Conservation (phyloP, 2,113 vertebrate species). For the Ia io region DNA sequence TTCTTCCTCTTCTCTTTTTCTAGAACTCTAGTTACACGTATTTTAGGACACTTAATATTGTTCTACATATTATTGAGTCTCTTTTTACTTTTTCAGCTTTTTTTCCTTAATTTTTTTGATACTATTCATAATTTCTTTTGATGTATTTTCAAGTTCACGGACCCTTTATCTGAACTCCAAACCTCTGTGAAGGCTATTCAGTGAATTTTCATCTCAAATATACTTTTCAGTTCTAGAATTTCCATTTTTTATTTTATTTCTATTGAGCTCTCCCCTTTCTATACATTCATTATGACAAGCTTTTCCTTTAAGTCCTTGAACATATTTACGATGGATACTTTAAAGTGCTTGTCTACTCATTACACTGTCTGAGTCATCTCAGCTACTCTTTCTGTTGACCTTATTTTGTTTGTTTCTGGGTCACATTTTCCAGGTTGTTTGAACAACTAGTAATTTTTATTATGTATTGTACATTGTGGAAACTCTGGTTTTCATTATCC, state of each 20-base stretch:
- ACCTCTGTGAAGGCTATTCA: background rate
- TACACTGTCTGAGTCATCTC: background rate
- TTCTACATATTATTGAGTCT: background rate
- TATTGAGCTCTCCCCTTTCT: background rate
- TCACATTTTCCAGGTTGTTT: conserved; percentile 28
- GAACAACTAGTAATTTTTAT: background rate
- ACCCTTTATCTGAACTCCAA: background rate
- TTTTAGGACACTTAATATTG: background rate
- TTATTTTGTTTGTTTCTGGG: background rate
- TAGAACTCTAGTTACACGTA: background rate
- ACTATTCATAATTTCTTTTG: background rate
- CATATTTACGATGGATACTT: background rate
- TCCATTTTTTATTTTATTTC: conserved; percentile 13
- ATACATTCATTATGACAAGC: background rate
- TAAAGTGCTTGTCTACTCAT: background rate
- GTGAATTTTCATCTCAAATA: conserved; percentile 18
- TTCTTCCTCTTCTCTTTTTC: background rate
- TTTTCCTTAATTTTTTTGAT: background rate
- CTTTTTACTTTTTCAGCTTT: background rate
- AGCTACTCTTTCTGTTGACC: background rate
- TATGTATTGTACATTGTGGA: background rate
- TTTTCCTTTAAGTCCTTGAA: background rate
- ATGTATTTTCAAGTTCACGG: background rate
- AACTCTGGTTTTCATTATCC: background rate
- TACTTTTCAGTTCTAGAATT: background rate